Evolutionary conservation across 2,797 vertebrate species (phyloP).

Genomic region (Hoplostethus atlanticus): DNA sequence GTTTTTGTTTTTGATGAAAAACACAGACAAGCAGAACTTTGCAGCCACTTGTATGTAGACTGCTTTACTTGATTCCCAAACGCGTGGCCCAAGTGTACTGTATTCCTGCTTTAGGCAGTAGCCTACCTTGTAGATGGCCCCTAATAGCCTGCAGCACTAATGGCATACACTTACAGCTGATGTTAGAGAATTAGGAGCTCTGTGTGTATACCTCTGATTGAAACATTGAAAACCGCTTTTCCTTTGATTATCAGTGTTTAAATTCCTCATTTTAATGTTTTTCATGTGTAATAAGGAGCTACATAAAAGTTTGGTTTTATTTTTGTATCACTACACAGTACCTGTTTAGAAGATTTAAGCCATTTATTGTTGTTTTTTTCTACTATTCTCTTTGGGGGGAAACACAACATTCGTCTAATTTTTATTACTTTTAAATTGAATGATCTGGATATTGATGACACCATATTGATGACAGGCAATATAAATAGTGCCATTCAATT

Average conservation of each 20-base stretch:
- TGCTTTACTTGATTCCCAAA: conserved; percentile 41
- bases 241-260: conserved; percentile 17
- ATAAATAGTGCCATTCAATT: conserved; percentile 17
- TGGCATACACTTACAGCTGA: conserved; percentile 39
- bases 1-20: conserved; percentile 52
- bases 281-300: conserved; percentile 38
- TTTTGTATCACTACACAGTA: conserved; percentile 60
- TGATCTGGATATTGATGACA: conserved; percentile 34
- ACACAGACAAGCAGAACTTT: conserved; percentile 42
- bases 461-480: background rate
- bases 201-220: conserved; percentile 43
- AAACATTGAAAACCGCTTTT: conserved; percentile 14
- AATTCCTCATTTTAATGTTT: conserved; percentile 28
- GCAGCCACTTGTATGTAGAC: conserved; percentile 37
- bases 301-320: conserved; percentile 48
- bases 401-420: conserved; percentile 33
- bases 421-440: conserved; percentile 30
- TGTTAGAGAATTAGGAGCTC: conserved; percentile 53
- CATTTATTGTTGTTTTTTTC: conserved; percentile 38
- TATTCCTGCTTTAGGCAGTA: conserved; percentile 68
- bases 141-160: conserved; percentile 53
- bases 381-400: conserved; percentile 33
- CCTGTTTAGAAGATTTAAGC: conserved; percentile 48
- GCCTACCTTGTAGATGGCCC: conserved; percentile 57
- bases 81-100: conserved; percentile 44